Evolutionary conservation across 2,113 vertebrate genomes (phyloP).

Genomic region (Promerops cafer): DNA sequence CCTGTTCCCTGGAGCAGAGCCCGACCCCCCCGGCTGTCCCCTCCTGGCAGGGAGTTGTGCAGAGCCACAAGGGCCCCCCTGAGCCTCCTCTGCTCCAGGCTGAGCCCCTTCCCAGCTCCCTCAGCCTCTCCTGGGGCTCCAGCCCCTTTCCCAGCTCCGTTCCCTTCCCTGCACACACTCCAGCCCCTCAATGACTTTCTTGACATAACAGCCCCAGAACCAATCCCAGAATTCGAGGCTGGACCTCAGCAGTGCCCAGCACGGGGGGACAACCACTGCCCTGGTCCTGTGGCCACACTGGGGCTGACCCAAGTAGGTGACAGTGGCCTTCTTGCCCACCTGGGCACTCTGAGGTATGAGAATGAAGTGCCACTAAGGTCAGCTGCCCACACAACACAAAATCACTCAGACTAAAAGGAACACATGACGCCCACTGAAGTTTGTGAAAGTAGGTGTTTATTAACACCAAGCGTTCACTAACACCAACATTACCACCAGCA

Average conservation of each 20-base stretch:
- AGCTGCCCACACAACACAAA: fast-evolving
- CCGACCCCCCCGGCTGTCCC: neutral
- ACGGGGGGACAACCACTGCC: neutral
- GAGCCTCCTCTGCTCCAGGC: neutral
- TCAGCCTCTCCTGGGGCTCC: neutral
- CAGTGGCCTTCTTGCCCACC: neutral
- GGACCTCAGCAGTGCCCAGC: neutral
- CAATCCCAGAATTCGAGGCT: neutral
- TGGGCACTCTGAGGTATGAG: fast-evolving
- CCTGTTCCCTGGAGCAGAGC: neutral
- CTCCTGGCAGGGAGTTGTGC: neutral
- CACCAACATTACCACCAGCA: neutral
- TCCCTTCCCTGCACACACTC: neutral
- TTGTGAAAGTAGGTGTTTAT: fast-evolving
- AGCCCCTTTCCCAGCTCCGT: fast-evolving
- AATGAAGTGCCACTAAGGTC: fast-evolving
- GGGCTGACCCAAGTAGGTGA: neutral
- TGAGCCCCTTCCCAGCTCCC: neutral
- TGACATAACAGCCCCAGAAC: fast-evolving
- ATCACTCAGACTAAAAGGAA: neutral
- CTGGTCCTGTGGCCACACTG: neutral
- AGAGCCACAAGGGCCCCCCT: neutral
- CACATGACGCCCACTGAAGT: fast-evolving
- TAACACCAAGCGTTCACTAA: neutral
- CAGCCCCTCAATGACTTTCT: neutral